A percentile compares a stretch with the other conserved stretches of the same genome.
These are phyloP conservation scores for Philereme vetulata DNA, from an alignment of 2,888 invertebrate genomes.

Conservation along the genomic window DNA sequence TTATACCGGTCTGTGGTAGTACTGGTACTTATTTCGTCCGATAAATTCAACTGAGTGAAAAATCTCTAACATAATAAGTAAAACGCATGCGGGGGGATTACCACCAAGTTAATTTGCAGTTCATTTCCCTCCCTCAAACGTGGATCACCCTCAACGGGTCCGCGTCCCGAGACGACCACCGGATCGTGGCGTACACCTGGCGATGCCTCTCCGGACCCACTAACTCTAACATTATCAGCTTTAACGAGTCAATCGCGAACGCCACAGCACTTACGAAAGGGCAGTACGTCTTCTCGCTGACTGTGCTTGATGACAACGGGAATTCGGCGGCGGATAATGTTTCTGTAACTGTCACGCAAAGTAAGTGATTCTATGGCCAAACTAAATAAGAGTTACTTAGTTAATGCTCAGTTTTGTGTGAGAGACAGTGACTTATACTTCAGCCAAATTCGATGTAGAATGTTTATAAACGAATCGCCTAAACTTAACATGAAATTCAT, in stretches of 20 bases:
- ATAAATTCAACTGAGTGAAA: too few species aligned
- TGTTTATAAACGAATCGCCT: too few species aligned
- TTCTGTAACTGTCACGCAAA: slow-evolving; percentile 92
- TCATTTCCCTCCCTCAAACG: slow-evolving; percentile 92
- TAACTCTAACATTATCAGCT: slow-evolving; percentile 78
- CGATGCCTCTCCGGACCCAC: slow-evolving; percentile 89
- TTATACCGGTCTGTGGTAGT: too few species aligned
- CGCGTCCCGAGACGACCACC: slow-evolving; percentile 91
- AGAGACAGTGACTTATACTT: too few species aligned
- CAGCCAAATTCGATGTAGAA: too few species aligned
- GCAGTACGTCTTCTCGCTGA: slow-evolving; percentile 90
- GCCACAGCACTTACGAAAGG: slow-evolving; percentile 93
- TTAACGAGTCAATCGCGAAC: slow-evolving; percentile 88
- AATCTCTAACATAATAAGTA: too few species aligned
- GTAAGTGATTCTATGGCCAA: slow-evolving; percentile 78
- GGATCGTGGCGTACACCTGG: slow-evolving; percentile 93
- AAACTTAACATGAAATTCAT: too few species aligned
- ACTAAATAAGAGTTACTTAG: not conserved
- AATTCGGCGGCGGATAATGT: slow-evolving; percentile 90
- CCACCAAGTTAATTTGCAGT: slow-evolving; percentile 67
- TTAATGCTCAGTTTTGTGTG: too few species aligned
- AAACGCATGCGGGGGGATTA: slow-evolving; percentile 7
- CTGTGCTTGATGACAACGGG: slow-evolving; percentile 93
- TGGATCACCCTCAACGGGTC: slow-evolving; percentile 92
- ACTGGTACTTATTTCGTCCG: too few species aligned